These are phyloP conservation scores for Callimorpha dominula DNA, from an alignment of 2,888 invertebrate species.

Conservation along the genomic window DNA sequence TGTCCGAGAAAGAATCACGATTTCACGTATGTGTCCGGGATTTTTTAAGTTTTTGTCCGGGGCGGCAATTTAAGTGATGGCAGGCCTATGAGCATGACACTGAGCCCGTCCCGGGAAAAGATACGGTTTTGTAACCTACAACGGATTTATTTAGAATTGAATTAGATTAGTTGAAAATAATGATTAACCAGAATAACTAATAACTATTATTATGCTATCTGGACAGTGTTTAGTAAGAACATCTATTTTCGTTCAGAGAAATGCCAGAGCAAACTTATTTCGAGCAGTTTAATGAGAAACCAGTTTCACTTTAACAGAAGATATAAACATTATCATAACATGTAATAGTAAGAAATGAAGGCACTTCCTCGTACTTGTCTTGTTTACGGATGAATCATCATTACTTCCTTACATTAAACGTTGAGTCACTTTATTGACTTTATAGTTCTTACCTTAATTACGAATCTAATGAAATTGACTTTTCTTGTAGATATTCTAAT, in stretches of 20 bases:
- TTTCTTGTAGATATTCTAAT: background rate
- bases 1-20: too few relatives aligned
- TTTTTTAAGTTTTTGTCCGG: too few relatives aligned
- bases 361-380: background rate
- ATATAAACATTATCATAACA: background rate
- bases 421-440: conserved; percentile 3
- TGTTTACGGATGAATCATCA: background rate
- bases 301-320: background rate
- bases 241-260: background rate
- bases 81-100: too few relatives aligned
- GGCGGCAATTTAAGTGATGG: too few relatives aligned
- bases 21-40: too few relatives aligned
- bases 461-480: background rate
- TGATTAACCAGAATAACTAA: background rate
- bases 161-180: background rate
- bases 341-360: background rate
- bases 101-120: background rate
- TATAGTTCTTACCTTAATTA: background rate
- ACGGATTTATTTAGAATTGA: too few relatives aligned
- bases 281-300: background rate
- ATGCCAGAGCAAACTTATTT: background rate
- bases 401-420: background rate
- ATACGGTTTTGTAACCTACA: background rate
- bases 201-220: background rate
- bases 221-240: background rate